phyloP scores from a whole-genome alignment of 2,113 vertebrate genomes.

The Seriola rivoliana region DNA sequence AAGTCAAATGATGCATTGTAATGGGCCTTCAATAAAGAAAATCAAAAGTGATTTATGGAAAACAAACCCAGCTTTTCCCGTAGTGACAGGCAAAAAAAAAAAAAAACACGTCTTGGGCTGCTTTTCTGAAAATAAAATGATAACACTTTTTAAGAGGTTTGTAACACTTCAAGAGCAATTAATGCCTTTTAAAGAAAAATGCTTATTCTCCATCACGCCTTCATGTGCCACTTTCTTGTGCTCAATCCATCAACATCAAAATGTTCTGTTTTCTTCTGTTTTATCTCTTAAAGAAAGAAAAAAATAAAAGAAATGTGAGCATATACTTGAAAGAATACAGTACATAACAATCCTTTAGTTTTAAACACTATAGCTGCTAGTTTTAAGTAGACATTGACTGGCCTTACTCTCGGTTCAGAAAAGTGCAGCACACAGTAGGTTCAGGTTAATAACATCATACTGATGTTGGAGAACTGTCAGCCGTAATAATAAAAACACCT shows the following conservation, averaged over 20 bases:
- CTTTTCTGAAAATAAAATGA: constrained; percentile 39
- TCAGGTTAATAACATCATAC: not conserved
- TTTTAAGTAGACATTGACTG: constrained; percentile 52
- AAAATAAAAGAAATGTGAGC: not conserved
- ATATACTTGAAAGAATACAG: constrained; percentile 48
- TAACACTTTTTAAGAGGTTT: constrained; percentile 51
- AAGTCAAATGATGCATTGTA: constrained; percentile 50
- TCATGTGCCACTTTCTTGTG: constrained; percentile 31
- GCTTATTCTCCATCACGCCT: not conserved
- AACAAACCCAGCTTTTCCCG: constrained; percentile 42
- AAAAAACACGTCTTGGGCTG: not conserved
- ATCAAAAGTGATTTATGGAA: constrained; percentile 13
- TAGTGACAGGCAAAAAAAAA: not conserved
- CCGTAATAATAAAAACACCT: too few relatives aligned
- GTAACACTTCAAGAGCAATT: constrained; percentile 63
- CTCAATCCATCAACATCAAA: constrained; percentile 23
- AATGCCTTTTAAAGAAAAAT: constrained; percentile 50
- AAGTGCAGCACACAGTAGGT: constrained; percentile 47
- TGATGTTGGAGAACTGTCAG: too few relatives aligned
- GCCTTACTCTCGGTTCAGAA: constrained; percentile 46
- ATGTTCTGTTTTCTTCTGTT: not conserved
- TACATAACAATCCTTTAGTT: constrained; percentile 37
- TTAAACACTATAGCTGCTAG: constrained; percentile 31
- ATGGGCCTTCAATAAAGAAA: constrained; percentile 30
- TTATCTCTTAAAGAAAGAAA: not conserved